Base-by-base conservation (phyloP, 1,140 invertebrate genomes). In the Drosophila guanche region DNA sequence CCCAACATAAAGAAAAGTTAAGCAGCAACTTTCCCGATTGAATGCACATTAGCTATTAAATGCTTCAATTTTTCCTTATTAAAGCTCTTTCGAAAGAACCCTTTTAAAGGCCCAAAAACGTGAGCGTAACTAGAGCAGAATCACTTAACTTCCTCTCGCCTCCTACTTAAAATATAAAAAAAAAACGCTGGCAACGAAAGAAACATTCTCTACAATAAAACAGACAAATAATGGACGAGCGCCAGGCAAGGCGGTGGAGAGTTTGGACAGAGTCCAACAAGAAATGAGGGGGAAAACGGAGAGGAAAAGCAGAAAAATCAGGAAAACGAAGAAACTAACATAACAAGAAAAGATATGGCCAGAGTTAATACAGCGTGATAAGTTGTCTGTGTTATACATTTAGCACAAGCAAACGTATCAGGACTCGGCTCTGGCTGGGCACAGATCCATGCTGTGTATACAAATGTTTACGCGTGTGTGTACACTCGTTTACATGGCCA, bases 311-410 rank as follows among this genome's bases (percentile, higher is more conserved):
- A 45, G 5, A 55, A 14, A 56, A 33, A 25, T 14, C n/a, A 45
- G 25, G 20, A 41, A 16, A 56, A 43, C 40, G 33, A 27, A 48
- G 42, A 54, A 70, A 8, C 58, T 61, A 20, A 20, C 16, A 63
- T 76, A 48, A 63, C 43, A 37, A 33, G 8, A 29, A 37, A 45
- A 33, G 42, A 46, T 16, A 50, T 54, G 46, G 55, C 8, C 47
- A 42, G 50, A 72, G 60, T 74, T 86, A 74, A 70, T 67, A 75
- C 58, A 81, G 62, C 81, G 65, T 77, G 78, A 76, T 81, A 81
- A 67, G 77, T 81, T 70, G 73, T 67, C 69, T 62, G 63, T 62
- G 68, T 80, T 42, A 66, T 68, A 67, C 76, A 69, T 76, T 76
- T 61, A 80, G 53, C 62, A 22, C 48, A 59, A 62, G 51, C 78